Conservation (phyloP, 2,888 invertebrate species). For the Chromoteleia sp. region DNA sequence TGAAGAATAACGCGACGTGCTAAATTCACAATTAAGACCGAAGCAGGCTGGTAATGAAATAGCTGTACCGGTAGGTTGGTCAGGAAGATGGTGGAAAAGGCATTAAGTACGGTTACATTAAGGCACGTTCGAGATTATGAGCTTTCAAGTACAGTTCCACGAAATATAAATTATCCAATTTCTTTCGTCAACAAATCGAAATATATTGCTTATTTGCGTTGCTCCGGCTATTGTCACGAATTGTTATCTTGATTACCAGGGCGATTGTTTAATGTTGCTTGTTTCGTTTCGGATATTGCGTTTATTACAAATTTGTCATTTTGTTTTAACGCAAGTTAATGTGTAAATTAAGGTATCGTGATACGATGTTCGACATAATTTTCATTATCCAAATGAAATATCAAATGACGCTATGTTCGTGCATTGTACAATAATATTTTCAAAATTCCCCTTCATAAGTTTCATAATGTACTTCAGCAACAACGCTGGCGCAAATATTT, state of each 20-base stretch:
- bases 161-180: slow-evolving; percentile 63
- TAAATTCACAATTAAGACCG: slow-evolving; percentile 79
- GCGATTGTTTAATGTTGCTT: slow-evolving; percentile 36
- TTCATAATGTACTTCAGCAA: slow-evolving; percentile 4
- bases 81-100: slow-evolving; percentile 64
- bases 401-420: slow-evolving; percentile 20
- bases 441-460: not conserved
- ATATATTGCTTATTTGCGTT: slow-evolving; percentile 47
- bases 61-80: slow-evolving; percentile 65
- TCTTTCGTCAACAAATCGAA: slow-evolving; percentile 50
- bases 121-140: slow-evolving; percentile 65
- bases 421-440: slow-evolving; percentile 3
- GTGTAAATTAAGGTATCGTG: slow-evolving; percentile 23
- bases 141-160: slow-evolving; percentile 59
- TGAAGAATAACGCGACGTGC: slow-evolving; percentile 77
- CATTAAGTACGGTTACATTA: slow-evolving; percentile 67
- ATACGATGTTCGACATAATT: slow-evolving; percentile 31
- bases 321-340: slow-evolving; percentile 45
- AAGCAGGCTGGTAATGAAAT: slow-evolving; percentile 76
- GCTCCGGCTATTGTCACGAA: slow-evolving; percentile 22
- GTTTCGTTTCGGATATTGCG: slow-evolving; percentile 8
- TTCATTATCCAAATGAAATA: slow-evolving; percentile 43
- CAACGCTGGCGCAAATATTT: slow-evolving; percentile 30
- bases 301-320: slow-evolving; percentile 38
- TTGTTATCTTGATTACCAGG: slow-evolving; percentile 52